These are phyloP conservation scores for Nebria salina DNA, from an alignment of 2,888 invertebrate genomes.

Conservation along the genomic window DNA sequence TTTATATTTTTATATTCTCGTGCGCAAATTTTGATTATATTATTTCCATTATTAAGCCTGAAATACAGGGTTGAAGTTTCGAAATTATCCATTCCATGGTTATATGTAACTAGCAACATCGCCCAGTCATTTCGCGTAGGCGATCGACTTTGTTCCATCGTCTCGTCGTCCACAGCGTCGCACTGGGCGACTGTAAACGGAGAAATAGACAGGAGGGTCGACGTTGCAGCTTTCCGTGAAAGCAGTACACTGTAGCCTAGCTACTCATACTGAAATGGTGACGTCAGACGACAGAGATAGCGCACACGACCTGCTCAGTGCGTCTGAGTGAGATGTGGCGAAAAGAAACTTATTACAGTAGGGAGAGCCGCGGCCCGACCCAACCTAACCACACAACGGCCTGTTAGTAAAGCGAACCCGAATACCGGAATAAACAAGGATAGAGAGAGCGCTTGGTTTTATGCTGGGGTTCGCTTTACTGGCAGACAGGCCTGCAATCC, in stretches of 20 bases:
- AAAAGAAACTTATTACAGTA: constrained; percentile 60
- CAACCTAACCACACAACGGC: constrained; percentile 62
- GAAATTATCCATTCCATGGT: constrained; percentile 66
- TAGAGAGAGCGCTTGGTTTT: constrained; percentile 58
- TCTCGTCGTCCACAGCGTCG: constrained; percentile 51
- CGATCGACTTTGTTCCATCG: constrained; percentile 59
- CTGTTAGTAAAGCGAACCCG: constrained; percentile 60
- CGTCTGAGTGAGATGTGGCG: constrained; percentile 53
- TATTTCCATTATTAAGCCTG: constrained; percentile 65
- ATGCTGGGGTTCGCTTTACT: constrained; percentile 61
- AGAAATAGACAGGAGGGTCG: constrained; percentile 65
- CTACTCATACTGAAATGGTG: constrained; percentile 61
- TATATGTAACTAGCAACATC: constrained; percentile 63
- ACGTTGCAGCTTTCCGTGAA: constrained; percentile 64
- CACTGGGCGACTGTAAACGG: constrained; percentile 59
- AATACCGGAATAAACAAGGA: constrained; percentile 65
- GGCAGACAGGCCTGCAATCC: constrained; percentile 59
- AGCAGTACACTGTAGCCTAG: constrained; percentile 63
- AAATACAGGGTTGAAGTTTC: constrained; percentile 65
- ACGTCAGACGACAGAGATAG: constrained; percentile 60
- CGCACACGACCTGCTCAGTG: constrained; percentile 15
- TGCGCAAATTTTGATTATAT: constrained; percentile 64
- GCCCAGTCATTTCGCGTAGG: constrained; percentile 55
- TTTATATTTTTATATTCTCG: constrained; percentile 19
- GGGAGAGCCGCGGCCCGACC: constrained; percentile 59